Base-by-base conservation (phyloP, 2,113 vertebrate species). In the Aegotheles bennettii region DNA sequence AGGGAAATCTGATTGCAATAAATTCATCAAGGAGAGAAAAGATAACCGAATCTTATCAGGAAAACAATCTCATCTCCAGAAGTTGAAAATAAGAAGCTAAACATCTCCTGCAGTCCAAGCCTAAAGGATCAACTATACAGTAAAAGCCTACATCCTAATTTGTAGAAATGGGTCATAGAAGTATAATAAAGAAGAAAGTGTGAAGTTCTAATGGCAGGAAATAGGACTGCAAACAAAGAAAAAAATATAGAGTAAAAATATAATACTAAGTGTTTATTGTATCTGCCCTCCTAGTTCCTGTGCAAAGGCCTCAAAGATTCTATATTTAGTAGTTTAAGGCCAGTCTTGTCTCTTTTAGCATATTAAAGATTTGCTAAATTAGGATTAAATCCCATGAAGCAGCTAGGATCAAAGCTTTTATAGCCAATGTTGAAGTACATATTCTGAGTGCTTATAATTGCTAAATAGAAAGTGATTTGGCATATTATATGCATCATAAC, bases 401-500 rank as follows among this genome's bases (percentile, higher is more conserved):
- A 91, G 38, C 74, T 77, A 83, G 50, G 79, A 97, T 97, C 95
- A 97, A 95, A 97, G 90, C 73, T 95, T 95, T 94, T 89, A 67
- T 83, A 91, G 76, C 35, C 40, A 42, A 28, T 68, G 28, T 94
- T 95, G 95, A 95, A 92, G 48, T 75, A 71, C 74, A 70, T 91
- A 77, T 84, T 90, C 95, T 94, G 92, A 96, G 93, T 92, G 65
- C 83, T 91, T 94, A 60, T 95, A 95, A 95, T 96, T 95, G 73
- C 76, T 89, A 94, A 96, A 91, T 38, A 94, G 78, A 95, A 84
- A 86, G 38, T 87, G 77, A 90, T 93, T 92, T 96, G 90, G 93
- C 80, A 79, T 90, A 91, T 96, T 88, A 96, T 92, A 94, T 91
- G 68, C 89, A 95, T 90, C 93, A 84, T 89, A 94, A 95, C 87